Percentiles rank a stretch among this genome's conserved stretches.
phyloP scores from a whole-genome alignment of 2,113 vertebrate species.

The Myotis brandtii region DNA sequence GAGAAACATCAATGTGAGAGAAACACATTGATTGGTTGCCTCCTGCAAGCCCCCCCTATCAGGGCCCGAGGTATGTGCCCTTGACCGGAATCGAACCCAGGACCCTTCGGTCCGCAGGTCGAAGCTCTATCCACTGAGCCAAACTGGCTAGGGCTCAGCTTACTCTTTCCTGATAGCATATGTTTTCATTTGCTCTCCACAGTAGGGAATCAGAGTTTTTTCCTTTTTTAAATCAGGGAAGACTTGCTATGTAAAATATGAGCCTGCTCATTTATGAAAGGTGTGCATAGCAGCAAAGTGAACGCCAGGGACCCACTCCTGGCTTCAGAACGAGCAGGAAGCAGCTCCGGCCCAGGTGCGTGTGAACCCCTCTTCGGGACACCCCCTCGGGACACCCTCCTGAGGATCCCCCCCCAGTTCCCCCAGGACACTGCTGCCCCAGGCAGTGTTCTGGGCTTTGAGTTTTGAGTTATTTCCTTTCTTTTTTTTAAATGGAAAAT shows the following conservation, averaged over 20 bases:
- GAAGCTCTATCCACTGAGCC: too few relatives aligned
- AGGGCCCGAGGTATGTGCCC: too few relatives aligned
- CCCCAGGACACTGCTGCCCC: neutral
- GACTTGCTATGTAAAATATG: neutral
- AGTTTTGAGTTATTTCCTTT: neutral
- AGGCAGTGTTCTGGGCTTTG: neutral
- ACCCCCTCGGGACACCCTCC: too few relatives aligned
- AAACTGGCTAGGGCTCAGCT: neutral
- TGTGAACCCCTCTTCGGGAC: neutral
- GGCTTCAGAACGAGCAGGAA: neutral
- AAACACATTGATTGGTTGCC: too few relatives aligned
- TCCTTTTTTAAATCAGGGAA: neutral
- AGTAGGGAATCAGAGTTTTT: neutral
- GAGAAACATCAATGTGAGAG: too few relatives aligned
- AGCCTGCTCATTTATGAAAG: neutral
- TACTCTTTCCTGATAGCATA: neutral
- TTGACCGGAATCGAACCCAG: too few relatives aligned
- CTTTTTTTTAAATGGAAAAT: neutral
- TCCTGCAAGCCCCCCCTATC: too few relatives aligned
- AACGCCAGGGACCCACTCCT: neutral
- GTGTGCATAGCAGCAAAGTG: neutral
- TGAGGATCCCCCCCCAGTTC: neutral
- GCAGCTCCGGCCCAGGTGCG: too few relatives aligned
- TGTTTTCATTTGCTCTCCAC: neutral
- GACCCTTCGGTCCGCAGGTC: too few relatives aligned